Base-by-base conservation (phyloP, 2,797 vertebrate genomes). In the Rhodeus uyekii region DNA sequence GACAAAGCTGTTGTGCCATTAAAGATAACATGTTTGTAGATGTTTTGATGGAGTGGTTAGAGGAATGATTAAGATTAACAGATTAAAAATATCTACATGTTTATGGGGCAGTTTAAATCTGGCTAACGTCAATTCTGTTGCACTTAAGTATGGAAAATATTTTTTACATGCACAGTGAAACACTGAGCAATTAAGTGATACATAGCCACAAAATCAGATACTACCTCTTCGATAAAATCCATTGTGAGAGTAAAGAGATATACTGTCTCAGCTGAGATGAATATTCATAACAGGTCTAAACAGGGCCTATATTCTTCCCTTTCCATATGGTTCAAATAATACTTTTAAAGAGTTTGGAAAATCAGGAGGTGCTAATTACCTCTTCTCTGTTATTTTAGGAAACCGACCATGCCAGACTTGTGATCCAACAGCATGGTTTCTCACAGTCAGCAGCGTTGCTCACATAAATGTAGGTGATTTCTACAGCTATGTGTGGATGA, bases 281-380 rank as follows among this genome's bases (percentile, higher is more conserved):
- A 60, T 42, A 27, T 58, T 42, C n/a, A 42, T 27, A 60, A 0
- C 46, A 27, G 8, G 16, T 71, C 24, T 36, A 73, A 53, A 53
- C 55, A 44, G 9, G 55, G n/a, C 9, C 48, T 48, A 36, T 36
- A 64, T n/a, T 27, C 88, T 87, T 89, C 83, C 55, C 82, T 83
- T 79, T 88, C 87, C 89, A 89, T 90, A 76, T 86, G 78, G 44
- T 69, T 85, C 71, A 69, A 58, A 46, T 27, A 29, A 55, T 72
- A 27, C 74, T 84, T 77, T 13, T 65, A 32, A 2, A 68, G 76
- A 84, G 58, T 22, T 46, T 90, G 36, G 29, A 87, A 46, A 90
- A 87, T 75, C 81, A 65, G 80, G 65, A 71, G 63, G 88, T 87
- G 92, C 91, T 92, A 93, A 93, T 92, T 87, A 88, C 63, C 83